Conservation (phyloP, 2,113 vertebrate genomes). For the Trematomus loennbergii region DNA sequence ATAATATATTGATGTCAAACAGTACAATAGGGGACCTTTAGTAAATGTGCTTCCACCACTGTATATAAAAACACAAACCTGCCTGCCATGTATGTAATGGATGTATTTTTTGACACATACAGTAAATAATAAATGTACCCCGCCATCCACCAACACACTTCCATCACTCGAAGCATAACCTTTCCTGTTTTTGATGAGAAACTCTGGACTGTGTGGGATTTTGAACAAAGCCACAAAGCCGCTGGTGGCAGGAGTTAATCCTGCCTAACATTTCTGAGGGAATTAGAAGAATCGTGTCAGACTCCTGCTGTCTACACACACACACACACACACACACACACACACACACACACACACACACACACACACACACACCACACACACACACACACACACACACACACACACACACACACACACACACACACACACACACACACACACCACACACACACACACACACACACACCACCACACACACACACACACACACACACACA, state of each 20-base stretch:
- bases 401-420: conserved; percentile 3
- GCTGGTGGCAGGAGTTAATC: conserved; percentile 48
- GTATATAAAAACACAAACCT: too few relatives aligned
- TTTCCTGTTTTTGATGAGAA: neutral
- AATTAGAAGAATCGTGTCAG: conserved; percentile 59
- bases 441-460: neutral
- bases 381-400: neutral
- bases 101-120: neutral
- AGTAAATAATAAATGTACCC: neutral
- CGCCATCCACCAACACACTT: neutral
- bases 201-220: neutral
- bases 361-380: neutral
- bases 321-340: too few relatives aligned
- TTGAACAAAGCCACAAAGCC: conserved; percentile 23
- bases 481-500: neutral
- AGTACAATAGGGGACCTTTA: too few relatives aligned
- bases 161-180: neutral
- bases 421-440: neutral
- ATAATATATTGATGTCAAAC: too few relatives aligned
- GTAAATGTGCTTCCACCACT: too few relatives aligned
- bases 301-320: conserved; percentile 10
- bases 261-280: conserved; percentile 39
- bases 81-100: neutral
- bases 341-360: neutral
- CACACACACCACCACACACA: conserved; percentile 1